Conservation (phyloP, 2,888 invertebrate species). For the Trichopoda pennipes region DNA sequence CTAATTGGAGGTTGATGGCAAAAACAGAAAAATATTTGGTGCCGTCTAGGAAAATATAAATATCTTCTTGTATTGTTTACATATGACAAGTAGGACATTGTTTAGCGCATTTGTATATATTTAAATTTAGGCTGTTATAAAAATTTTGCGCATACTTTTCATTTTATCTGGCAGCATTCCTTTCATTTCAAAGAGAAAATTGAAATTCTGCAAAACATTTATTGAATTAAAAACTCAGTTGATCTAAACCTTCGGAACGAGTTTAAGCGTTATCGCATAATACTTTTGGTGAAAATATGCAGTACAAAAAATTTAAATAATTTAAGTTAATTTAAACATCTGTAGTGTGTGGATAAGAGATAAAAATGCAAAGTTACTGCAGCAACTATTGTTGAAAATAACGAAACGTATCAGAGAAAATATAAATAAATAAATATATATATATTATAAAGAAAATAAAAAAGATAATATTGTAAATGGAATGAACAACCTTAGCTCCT, state of each 20-base stretch:
- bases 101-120: too few species aligned
- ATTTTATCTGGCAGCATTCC: not conserved
- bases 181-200: constrained; percentile 14
- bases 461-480: not conserved
- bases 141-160: too few species aligned
- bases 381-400: not conserved
- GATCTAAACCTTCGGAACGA: constrained; percentile 51
- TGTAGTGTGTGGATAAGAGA: not conserved
- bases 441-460: not conserved
- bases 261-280: not conserved
- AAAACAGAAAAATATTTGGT: too few species aligned
- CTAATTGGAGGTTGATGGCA: too few species aligned
- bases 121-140: too few species aligned
- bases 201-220: constrained; percentile 3
- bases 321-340: not conserved
- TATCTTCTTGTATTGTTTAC: too few species aligned
- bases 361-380: not conserved
- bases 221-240: constrained; percentile 53
- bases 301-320: not conserved
- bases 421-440: not conserved
- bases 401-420: not conserved
- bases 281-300: not conserved
- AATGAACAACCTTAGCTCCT: not conserved
- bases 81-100: too few species aligned
- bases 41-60: too few species aligned